Evolutionary conservation across 35 echinoderm and acorn worm species (phyloP).

Genomic region (Eucidaris tribuloides): DNA sequence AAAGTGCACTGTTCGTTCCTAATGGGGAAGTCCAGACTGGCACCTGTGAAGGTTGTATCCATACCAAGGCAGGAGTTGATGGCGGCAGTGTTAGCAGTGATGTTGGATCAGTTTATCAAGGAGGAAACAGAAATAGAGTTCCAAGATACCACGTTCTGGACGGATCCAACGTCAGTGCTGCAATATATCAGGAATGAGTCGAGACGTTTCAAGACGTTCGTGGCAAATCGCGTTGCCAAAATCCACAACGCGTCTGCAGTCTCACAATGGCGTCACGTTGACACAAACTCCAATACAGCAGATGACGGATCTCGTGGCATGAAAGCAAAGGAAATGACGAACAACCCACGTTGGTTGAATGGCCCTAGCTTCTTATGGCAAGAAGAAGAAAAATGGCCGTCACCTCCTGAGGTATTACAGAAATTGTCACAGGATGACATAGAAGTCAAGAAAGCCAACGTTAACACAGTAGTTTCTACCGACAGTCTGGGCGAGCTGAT

Average conservation of each 20-base stretch:
- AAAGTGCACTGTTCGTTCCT: constrained; percentile 45
- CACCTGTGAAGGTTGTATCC: no score
- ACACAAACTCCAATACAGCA: constrained; percentile 33
- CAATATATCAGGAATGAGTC: constrained; percentile 20
- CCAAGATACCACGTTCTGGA: constrained; percentile 24
- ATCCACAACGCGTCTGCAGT: background rate
- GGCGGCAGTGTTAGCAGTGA: background rate
- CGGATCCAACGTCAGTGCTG: constrained; percentile 24
- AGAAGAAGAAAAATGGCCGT: constrained; percentile 20
- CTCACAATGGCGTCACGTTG: constrained; percentile 60
- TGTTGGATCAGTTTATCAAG: background rate
- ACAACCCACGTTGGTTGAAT: constrained; percentile 27
- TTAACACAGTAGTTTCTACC: background rate
- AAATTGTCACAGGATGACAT: background rate
- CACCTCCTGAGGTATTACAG: background rate
- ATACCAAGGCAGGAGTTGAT: background rate
- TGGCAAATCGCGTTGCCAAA: constrained; percentile 34
- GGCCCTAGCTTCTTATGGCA: constrained; percentile 42
- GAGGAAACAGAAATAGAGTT: background rate
- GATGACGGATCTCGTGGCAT: constrained; percentile 60
- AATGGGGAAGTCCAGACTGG: constrained; percentile 22
- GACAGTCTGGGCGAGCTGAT: background rate
- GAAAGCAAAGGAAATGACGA: background rate
- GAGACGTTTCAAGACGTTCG: constrained; percentile 30
- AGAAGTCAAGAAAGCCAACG: background rate